phyloP scores from a whole-genome alignment of 2,888 invertebrate genomes.

The Lumbricus terrestris region DNA sequence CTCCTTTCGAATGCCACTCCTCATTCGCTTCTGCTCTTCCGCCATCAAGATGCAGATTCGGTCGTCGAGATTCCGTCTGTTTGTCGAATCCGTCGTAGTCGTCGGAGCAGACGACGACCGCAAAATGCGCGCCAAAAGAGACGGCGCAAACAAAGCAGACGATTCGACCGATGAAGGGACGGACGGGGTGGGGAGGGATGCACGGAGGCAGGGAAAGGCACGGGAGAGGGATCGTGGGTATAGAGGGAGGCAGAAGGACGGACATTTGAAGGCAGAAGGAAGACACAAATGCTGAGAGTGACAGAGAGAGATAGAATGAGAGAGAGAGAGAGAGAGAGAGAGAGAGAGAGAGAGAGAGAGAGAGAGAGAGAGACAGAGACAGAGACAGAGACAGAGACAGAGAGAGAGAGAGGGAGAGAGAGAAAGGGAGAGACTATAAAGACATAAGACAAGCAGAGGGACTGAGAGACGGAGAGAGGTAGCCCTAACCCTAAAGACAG shows the following conservation, averaged over 20 bases:
- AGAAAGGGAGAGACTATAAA: not conserved
- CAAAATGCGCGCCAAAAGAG: not conserved
- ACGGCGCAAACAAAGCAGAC: not conserved
- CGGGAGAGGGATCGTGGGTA: not conserved
- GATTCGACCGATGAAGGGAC: not conserved
- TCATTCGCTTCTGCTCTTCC: not conserved
- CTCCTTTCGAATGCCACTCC: conserved; percentile 3
- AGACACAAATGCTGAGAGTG: not conserved
- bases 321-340: not conserved
- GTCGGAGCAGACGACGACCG: not conserved
- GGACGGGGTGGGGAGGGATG: conserved; percentile 5
- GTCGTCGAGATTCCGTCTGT: not conserved
- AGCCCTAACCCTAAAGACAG: too few species aligned
- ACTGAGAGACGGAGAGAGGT: not conserved
- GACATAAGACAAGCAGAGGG: not conserved
- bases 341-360: conserved; percentile 20
- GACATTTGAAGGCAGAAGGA: not conserved
- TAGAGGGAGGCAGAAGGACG: not conserved
- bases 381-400: not conserved
- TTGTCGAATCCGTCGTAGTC: not conserved
- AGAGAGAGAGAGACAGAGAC: conserved; percentile 19
- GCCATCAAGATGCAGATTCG: not conserved
- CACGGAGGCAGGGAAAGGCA: not conserved
- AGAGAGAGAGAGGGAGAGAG: conserved; percentile 15
- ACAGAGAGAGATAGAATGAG: not conserved